phyloP scores from a whole-genome alignment of 2,797 vertebrate genomes.

The Natrix natrix region DNA sequence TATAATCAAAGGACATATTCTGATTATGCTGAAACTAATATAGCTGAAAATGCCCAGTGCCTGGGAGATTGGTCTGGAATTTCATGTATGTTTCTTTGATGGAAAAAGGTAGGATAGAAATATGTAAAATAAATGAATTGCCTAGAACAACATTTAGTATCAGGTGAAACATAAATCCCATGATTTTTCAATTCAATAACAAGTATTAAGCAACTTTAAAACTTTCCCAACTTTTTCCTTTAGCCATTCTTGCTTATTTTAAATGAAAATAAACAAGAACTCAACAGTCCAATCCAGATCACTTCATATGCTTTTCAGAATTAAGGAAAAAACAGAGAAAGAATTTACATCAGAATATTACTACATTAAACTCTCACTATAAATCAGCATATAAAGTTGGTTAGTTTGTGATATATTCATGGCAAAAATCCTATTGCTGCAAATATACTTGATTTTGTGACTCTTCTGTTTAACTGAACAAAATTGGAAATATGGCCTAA shows the following conservation, averaged over 20 bases:
- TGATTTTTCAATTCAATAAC: background rate
- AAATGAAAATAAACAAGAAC: no score
- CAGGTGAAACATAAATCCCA: background rate
- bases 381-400: background rate
- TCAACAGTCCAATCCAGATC: no score
- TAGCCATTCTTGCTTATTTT: no score
- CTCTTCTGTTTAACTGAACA: background rate
- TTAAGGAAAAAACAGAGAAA: background rate
- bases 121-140: background rate
- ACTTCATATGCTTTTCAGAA: background rate
- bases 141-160: background rate
- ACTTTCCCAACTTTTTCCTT: no score
- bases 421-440: background rate
- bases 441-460: background rate
- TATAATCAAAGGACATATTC: background rate
- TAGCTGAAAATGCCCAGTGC: background rate
- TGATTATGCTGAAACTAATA: background rate
- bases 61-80: background rate
- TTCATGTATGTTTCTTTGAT: background rate
- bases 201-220: no score
- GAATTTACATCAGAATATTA: background rate
- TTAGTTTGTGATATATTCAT: background rate
- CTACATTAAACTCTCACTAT: background rate
- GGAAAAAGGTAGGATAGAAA: background rate
- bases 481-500: background rate